Base-by-base conservation (phyloP, 2,113 vertebrate species). In the Sarotherodon lohbergeri region DNA sequence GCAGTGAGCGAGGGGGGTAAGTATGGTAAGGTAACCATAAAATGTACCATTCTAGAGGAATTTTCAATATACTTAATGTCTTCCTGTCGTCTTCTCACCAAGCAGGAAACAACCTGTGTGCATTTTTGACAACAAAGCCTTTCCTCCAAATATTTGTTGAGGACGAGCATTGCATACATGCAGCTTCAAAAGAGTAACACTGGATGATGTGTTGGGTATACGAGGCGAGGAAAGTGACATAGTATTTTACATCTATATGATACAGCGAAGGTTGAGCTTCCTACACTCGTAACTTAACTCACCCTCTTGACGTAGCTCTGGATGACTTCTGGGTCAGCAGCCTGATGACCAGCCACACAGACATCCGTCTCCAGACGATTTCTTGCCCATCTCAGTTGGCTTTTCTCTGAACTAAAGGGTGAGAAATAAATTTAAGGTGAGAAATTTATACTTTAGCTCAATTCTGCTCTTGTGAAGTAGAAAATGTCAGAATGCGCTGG, bases 231-330 rank as follows among this genome's bases (percentile, higher is more conserved):
- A 73, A 50, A 29, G 14, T 19, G 43, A 32, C 9, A 29, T 48
- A 29, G 16, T 73, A 73, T 48, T 73, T 48, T 73, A 73, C 68
- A 46, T 73, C 14, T 17, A 46, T 46, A 17, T 27, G 14, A 48
- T 14, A 73, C 41, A 48, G 68, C 0, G 68, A 16, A 48, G 68
- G 24, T 50, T 50, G 43, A 76, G 24, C 16, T 76, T 43, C 14
- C 5, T 71, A 7, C 9, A 7, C 9, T 5, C 11, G 7, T 11
- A 46, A 27, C 9, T 56, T 34, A 19, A 89, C 97, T 97, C 90
- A 98, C 98, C 96, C 97, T 98, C 92, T 99, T 98, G 90, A 98
- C 93, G 78, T 98, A 98, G 92, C 97, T 98, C 76, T 98, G 97
- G 88, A 98, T 95, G 56, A 97, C 93, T 56, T 98, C 98, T 76